Conservation (phyloP, 2,113 vertebrate species). For the Hystrix brachyura region DNA sequence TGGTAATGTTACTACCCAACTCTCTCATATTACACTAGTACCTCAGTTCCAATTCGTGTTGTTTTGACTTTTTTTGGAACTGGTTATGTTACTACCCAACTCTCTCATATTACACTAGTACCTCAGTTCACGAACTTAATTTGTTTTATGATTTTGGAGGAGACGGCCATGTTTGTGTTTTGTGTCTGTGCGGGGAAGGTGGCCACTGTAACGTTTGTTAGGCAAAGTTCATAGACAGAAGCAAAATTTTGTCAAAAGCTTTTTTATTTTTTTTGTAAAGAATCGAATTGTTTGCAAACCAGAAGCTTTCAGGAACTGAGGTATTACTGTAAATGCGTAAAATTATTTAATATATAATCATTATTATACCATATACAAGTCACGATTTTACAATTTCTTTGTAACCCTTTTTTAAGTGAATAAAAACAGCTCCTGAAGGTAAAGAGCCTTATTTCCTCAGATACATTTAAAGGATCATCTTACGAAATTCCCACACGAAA, state of each 20-base stretch:
- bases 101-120: not conserved
- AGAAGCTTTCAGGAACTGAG: not conserved
- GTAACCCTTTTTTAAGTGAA: not conserved
- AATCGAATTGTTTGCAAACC: not conserved
- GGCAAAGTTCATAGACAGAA: not conserved
- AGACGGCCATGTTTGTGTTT: not conserved
- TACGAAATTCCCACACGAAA: not conserved
- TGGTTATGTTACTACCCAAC: not conserved
- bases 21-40: too few relatives aligned
- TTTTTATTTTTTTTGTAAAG: not conserved
- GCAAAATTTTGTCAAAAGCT: not conserved
- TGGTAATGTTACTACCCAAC: not conserved
- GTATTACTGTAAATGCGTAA: not conserved
- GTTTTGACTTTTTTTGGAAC: not conserved
- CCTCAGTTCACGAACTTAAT: not conserved
- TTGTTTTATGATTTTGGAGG: not conserved
- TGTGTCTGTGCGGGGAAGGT: not conserved
- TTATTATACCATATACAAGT: not conserved
- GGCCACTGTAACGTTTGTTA: not conserved
- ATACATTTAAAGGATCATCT: not conserved
- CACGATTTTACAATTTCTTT: not conserved
- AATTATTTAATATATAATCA: not conserved
- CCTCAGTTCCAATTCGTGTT: not conserved
- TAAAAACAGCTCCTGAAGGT: conserved; percentile 18
- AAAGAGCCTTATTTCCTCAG: not conserved